Conservation (phyloP, 2,113 vertebrate genomes). For the Mormoops blainvillei region DNA sequence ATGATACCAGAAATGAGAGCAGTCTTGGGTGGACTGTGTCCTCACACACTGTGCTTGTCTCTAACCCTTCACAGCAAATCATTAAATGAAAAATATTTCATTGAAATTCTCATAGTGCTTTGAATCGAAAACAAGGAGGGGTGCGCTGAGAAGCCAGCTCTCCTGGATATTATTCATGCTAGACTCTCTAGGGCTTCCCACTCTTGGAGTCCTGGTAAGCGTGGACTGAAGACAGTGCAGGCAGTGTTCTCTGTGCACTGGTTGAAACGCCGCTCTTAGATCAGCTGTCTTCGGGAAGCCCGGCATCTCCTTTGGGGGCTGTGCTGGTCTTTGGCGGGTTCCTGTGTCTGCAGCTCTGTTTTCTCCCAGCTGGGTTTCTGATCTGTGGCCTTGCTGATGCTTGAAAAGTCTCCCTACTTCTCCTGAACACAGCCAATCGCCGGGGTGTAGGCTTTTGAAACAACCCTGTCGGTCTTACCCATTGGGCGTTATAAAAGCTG, state of each 20-base stretch:
- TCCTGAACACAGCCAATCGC: neutral
- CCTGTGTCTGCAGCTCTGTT: neutral
- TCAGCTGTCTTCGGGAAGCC: neutral
- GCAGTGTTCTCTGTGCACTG: neutral
- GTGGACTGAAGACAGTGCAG: too few species aligned
- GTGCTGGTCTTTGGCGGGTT: neutral
- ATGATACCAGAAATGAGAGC: neutral
- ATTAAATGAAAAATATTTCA: neutral
- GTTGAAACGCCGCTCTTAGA: neutral
- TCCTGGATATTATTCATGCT: neutral
- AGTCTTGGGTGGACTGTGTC: neutral
- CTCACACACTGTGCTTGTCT: neutral
- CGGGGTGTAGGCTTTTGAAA: neutral
- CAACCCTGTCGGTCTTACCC: neutral
- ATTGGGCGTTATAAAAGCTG: neutral
- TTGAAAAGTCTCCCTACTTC: neutral
- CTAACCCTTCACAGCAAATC: neutral
- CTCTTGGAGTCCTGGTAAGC: neutral
- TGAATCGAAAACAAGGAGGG: neutral
- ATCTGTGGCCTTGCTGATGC: neutral
- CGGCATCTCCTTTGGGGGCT: neutral
- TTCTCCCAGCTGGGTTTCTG: neutral
- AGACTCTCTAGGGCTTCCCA: neutral
- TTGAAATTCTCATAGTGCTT: neutral
- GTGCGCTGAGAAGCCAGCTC: neutral